phyloP scores from a whole-genome alignment of 2,888 invertebrate species.

The Meta bourneti region DNA sequence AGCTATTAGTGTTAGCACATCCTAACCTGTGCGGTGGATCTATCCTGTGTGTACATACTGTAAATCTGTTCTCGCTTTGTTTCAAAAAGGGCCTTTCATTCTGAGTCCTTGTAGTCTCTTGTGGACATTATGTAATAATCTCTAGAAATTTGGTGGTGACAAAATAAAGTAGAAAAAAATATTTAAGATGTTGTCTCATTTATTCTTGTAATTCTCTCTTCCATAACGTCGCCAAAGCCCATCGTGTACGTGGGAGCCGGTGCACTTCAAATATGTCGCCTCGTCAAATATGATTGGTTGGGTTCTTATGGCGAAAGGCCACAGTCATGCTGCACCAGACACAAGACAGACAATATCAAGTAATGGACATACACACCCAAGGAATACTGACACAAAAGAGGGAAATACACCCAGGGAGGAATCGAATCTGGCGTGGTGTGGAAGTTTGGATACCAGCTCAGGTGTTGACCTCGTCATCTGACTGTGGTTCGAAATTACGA shows the following conservation, averaged over 20 bases:
- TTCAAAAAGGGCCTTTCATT: conserved; percentile 29
- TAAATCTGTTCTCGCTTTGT: conserved; percentile 73
- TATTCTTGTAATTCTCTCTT: neutral
- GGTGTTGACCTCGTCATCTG: no score
- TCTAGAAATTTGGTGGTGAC: conserved; percentile 76
- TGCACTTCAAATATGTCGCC: neutral
- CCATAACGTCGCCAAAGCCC: neutral
- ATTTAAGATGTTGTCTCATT: conserved; percentile 32
- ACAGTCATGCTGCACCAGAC: no score
- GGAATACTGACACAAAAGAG: no score
- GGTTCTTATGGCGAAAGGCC: no score
- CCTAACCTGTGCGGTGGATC: conserved; percentile 41
- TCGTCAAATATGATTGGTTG: no score
- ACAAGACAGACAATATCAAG: no score
- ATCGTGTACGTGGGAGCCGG: neutral
- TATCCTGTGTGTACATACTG: conserved; percentile 74
- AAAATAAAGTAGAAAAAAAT: conserved; percentile 74
- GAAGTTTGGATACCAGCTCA: no score
- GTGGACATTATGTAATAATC: conserved; percentile 74
- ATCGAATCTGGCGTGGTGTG: no score
- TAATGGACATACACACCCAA: no score
- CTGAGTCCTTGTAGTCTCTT: conserved; percentile 70
- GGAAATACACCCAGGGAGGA: no score
- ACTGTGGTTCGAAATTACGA: no score
- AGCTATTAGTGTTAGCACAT: conserved; percentile 55